Conservation (phyloP, 2,888 invertebrate species). For the Drosophila subsilvestris region DNA sequence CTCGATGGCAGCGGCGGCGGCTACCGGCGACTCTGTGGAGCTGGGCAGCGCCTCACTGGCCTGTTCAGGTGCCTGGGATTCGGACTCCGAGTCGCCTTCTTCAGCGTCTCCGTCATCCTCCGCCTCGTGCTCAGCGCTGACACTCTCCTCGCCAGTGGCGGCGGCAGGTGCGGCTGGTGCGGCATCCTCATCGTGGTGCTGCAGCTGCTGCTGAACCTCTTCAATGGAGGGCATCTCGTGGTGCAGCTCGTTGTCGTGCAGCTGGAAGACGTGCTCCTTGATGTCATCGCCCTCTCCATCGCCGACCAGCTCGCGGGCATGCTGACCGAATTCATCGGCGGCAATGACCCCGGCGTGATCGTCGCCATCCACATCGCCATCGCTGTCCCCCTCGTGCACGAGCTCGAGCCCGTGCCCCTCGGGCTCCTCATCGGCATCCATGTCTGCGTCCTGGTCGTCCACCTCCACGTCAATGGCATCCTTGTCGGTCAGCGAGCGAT, state of each 20-base stretch:
- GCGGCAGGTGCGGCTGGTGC: slow-evolving; percentile 10
- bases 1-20: slow-evolving; percentile 72
- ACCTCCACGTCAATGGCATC: slow-evolving; percentile 61
- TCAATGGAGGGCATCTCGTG: slow-evolving; percentile 72
- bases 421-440: slow-evolving; percentile 52
- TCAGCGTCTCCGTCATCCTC: slow-evolving; percentile 33
- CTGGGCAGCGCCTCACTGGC: slow-evolving; percentile 54
- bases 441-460: slow-evolving; percentile 64
- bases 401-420: slow-evolving; percentile 26
- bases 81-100: slow-evolving; percentile 44
- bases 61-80: slow-evolving; percentile 41
- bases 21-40: slow-evolving; percentile 72
- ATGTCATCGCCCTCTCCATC: slow-evolving; percentile 65
- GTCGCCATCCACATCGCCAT: slow-evolving; percentile 51
- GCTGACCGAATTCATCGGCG: slow-evolving; percentile 56
- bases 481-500: slow-evolving; percentile 65
- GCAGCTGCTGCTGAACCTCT: slow-evolving; percentile 70
- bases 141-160: slow-evolving; percentile 46
- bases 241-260: slow-evolving; percentile 72
- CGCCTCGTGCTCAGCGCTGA: slow-evolving; percentile 50
- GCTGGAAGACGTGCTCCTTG: slow-evolving; percentile 73
- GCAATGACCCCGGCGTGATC: slow-evolving; percentile 30
- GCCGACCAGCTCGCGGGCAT: slow-evolving; percentile 69
- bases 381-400: slow-evolving; percentile 43
- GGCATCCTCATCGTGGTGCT: slow-evolving; percentile 50